Evolutionary conservation across 2,888 invertebrate genomes (phyloP).

Genomic region (Andrena chrysosceles): DNA sequence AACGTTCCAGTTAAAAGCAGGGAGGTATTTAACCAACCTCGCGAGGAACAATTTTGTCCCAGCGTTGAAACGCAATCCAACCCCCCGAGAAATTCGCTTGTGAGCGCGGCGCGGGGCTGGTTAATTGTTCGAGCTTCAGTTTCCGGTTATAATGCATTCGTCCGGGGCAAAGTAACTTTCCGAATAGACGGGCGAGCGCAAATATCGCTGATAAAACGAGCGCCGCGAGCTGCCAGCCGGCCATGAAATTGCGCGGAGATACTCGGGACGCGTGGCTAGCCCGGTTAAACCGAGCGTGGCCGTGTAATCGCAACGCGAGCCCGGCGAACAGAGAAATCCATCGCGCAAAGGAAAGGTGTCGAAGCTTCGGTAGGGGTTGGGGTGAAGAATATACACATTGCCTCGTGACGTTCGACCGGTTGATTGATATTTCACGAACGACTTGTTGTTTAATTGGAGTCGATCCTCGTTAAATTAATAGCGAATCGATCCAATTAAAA

Average conservation of each 20-base stretch:
- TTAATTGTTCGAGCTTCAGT: slow-evolving; percentile 15
- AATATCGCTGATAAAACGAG: slow-evolving; percentile 6
- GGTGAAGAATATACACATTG: no score
- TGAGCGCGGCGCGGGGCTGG: background rate
- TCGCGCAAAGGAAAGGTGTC: no score
- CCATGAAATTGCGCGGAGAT: background rate
- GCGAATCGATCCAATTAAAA: slow-evolving; percentile 13
- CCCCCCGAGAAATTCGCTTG: slow-evolving; percentile 5
- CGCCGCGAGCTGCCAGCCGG: background rate
- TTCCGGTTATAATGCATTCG: slow-evolving; percentile 4
- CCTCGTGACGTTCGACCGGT: background rate
- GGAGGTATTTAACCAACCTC: background rate
- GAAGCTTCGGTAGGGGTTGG: no score
- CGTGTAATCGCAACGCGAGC: no score
- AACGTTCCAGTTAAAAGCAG: background rate
- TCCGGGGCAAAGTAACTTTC: slow-evolving; percentile 11
- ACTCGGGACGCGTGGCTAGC: no score
- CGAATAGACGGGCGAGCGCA: background rate
- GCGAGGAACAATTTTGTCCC: slow-evolving; percentile 25
- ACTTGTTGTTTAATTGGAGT: background rate
- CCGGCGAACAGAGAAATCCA: no score
- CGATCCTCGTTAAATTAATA: background rate
- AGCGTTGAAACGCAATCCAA: background rate
- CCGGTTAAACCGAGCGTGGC: no score
- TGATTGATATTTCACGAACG: slow-evolving; percentile 18